A percentile compares a stretch with the other conserved stretches of the same genome.
Conservation (phyloP, 2,113 vertebrate genomes). For the Pelvicachromis taeniatus region DNA sequence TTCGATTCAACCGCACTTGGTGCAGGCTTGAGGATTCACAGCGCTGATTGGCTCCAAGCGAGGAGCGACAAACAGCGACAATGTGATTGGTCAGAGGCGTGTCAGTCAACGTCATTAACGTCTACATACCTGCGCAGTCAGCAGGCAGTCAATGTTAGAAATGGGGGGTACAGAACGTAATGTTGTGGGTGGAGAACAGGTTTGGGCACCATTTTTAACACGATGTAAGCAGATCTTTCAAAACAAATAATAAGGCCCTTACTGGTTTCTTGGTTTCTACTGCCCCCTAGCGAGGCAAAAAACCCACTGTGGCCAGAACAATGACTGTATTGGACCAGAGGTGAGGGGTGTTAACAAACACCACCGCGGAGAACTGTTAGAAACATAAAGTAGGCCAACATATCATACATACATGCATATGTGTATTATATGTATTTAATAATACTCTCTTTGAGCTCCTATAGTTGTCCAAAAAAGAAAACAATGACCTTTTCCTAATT, state of each 20-base stretch:
- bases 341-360: neutral
- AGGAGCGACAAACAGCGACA: neutral
- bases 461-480: neutral
- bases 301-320: neutral
- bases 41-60: conserved; percentile 29
- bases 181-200: neutral
- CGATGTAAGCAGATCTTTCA: neutral
- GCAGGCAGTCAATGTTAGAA: neutral
- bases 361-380: neutral
- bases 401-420: neutral
- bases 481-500: neutral
- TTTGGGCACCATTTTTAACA: neutral
- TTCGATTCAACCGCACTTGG: conserved; percentile 37
- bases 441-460: neutral
- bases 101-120: neutral
- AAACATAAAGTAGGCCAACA: neutral
- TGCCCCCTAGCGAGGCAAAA: conserved; percentile 16
- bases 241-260: neutral
- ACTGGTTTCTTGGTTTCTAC: neutral
- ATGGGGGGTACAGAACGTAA: neutral
- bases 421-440: neutral
- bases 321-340: neutral
- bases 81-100: conserved; percentile 11
- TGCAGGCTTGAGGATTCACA: neutral
- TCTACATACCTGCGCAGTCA: neutral